A percentile compares a stretch with the other conserved stretches of the same genome.
phyloP scores from a whole-genome alignment of 2,113 vertebrate species.

The Alligator sinensis region DNA sequence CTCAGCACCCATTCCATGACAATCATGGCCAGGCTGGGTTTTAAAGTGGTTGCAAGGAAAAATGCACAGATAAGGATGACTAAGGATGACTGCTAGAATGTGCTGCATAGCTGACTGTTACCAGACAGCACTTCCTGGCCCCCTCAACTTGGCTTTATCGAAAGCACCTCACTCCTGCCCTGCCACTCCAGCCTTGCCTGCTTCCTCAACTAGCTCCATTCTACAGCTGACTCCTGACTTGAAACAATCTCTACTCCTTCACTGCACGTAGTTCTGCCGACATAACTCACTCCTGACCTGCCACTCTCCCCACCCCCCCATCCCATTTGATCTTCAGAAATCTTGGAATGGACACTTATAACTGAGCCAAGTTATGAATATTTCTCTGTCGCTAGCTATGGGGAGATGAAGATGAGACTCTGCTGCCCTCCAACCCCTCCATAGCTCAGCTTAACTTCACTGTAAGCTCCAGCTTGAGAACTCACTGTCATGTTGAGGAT shows the following conservation, averaged over 20 bases:
- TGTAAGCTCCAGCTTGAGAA: background rate
- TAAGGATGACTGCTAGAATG: background rate
- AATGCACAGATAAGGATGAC: background rate
- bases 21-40: background rate
- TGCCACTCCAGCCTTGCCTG: background rate
- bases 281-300: background rate
- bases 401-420: background rate
- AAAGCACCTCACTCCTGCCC: background rate
- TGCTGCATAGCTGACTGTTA: background rate
- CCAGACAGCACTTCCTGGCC: background rate
- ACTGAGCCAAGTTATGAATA: background rate
- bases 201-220: background rate
- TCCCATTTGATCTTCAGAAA: background rate
- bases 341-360: background rate
- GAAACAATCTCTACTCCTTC: too few species aligned
- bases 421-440: background rate
- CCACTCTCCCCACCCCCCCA: background rate
- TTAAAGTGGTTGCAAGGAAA: background rate
- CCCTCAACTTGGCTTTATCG: background rate
- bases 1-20: background rate
- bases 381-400: background rate
- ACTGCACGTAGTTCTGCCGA: background rate
- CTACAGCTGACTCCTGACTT: background rate
- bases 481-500: conserved; percentile 73
- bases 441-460: background rate